Evolutionary conservation across 1,140 invertebrate species (phyloP), one percentile per base, ranked within the genome.

Genomic region (Danaus melanippus): DNA sequence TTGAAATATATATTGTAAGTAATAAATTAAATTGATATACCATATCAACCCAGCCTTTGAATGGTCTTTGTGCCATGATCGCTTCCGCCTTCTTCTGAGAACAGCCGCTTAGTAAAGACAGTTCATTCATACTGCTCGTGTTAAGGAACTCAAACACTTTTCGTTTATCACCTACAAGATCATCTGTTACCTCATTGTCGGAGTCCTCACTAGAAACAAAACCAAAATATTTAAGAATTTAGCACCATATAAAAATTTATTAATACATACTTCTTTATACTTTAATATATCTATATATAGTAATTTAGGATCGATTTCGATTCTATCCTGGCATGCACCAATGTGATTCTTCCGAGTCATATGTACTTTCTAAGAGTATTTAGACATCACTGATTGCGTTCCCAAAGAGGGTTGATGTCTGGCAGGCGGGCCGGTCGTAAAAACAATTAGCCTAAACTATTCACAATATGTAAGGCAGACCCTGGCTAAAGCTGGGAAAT

Each of bases 71-170:
- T 45, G 90, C 84, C 43, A 93, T 86, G 39, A 95, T 91, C 6
- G 89, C 88, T 12, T 92, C 89, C 1, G 91, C 91, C 71, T 93
- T 94, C 70, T 94, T 95, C 67, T 91, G 89, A 0, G 92, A 93
- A 71, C 92, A 93, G 0, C 90, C 89, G 52, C 90, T 89, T 57
- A 95, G 90, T 10, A 91, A 75, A 21, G 91, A 87, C 9, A 95
- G 70, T 74, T 95, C 94, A 12, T 86, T 87, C 45, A 89, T 60
- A 15, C 88, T 87, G 41, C 92, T 92, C 44, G 76, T 92, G 76
- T 92, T 92, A 66, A 95, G 89, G 71, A 95, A 95, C 45, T 94
- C 91, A 58, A 94, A 91, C 32, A 95, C 93, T 72, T 91, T 90
- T 64, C 90, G 90, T 55, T 93, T 92, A 66, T 93, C 90, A 40